Base-by-base conservation (phyloP, 2,888 invertebrate species). In the Drosophila ochracea region DNA sequence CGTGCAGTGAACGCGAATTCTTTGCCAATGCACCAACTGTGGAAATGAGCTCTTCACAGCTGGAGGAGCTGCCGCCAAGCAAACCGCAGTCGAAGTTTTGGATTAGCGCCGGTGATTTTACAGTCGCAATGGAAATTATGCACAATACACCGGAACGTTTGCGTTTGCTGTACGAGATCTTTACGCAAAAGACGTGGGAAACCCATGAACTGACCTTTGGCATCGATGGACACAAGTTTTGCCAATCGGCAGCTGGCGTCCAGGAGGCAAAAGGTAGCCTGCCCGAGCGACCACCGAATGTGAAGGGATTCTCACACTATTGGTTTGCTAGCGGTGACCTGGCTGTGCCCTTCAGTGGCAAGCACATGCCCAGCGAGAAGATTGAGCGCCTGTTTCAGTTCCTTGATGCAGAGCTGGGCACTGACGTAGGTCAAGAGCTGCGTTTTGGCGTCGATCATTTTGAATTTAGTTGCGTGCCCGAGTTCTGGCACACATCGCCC, bases 261-360 rank as follows among this genome's bases (percentile, higher is more conserved):
- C 39, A 63, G 19, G 54, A 61, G 1, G n/a, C 59, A 0, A 66
- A 69, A 19, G 2, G 37, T 16, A 1, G 16, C 2, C 58, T 84
- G 43, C 82, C 84, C 0, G 80, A 82, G 41, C 76, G 76, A 4
- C 76, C 86, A 0, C 78, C 90, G 0, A 76, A 70, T 13, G 66
- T 69, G 0, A 84, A 90, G 39, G 89, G 78, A 3, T 76, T 78
- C 72, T 93, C 92, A 0, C 91, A 93, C n/a, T 92, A 92, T 63
- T 92, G 93, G 93, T 91, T 93, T 63, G 91, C 92, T 25, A 91
- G 84, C 28, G 92, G 91, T 0, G 91, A 92, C 50, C 61, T 92
- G 52, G 80, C 91, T 0, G 83, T 93, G 61, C 92, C 93, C 0
- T 92, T 92, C 55, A 91, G 80, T 25, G 92, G 93, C 43, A 89